Evolutionary conservation across 1,140 invertebrate genomes (phyloP).

Genomic region (Drosophila subobscura): DNA sequence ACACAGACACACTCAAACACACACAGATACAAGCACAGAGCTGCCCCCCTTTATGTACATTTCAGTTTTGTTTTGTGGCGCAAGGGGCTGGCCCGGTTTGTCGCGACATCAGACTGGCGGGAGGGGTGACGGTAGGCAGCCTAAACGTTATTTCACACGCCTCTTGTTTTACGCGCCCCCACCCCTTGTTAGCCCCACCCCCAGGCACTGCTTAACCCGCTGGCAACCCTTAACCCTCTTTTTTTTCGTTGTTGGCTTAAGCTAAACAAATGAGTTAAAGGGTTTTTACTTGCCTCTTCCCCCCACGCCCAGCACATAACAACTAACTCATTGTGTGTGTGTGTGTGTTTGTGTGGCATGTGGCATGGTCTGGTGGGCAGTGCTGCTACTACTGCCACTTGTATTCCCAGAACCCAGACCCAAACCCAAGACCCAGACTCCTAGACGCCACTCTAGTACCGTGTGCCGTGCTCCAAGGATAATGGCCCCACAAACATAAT

Average conservation of each 20-base stretch:
- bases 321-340: constrained; percentile 65
- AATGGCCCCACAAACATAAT: constrained; percentile 77
- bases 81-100: no score
- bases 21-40: not conserved
- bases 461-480: constrained; percentile 46
- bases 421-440: no score
- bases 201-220: not conserved
- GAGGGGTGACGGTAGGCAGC: constrained; percentile 29
- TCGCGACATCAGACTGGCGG: not conserved
- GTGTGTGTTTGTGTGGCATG: no score
- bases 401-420: not conserved
- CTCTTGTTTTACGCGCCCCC: constrained; percentile 63
- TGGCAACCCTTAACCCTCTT: constrained; percentile 17
- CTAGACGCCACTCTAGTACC: constrained; percentile 6
- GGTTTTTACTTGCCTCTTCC: constrained; percentile 63
- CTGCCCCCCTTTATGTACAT: no score
- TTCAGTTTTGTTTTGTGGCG: no score
- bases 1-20: not conserved
- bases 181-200: not conserved
- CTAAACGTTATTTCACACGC: constrained; percentile 75
- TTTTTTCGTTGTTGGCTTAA: constrained; percentile 49
- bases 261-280: constrained; percentile 81
- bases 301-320: constrained; percentile 14
- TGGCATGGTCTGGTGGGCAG: constrained; percentile 69
- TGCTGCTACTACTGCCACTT: constrained; percentile 21